phyloP scores from a whole-genome alignment of 2,113 vertebrate species.

The Cariama cristata region DNA sequence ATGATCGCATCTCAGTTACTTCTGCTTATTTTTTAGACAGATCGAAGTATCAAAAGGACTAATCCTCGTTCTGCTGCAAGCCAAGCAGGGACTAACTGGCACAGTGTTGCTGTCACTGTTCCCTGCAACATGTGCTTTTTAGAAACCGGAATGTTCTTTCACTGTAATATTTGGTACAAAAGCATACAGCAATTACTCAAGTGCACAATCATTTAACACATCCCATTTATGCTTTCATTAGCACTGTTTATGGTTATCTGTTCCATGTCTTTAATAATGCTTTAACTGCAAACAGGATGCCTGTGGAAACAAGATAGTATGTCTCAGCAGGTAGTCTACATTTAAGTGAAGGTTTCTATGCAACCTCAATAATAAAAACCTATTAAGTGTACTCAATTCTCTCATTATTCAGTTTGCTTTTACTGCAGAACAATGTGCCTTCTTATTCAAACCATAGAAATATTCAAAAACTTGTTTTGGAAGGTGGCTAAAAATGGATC shows the following conservation, averaged over 20 bases:
- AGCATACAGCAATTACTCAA: neutral
- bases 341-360: neutral
- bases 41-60: neutral
- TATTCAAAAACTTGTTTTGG: neutral
- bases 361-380: neutral
- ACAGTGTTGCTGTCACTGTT: rapidly evolving
- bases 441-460: neutral
- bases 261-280: neutral
- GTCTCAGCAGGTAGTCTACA: slow-evolving; percentile 9
- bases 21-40: neutral
- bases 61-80: neutral
- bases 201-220: slow-evolving; percentile 11
- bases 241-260: neutral
- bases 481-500: neutral
- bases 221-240: slow-evolving; percentile 4
- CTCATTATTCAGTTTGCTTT: neutral
- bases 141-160: neutral
- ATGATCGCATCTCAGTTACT: neutral
- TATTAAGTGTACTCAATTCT: neutral
- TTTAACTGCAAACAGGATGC: slow-evolving; percentile 38
- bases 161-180: neutral
- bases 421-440: neutral
- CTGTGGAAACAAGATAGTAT: neutral
- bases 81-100: neutral
- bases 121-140: neutral